Percentiles rank a stretch among this genome's conserved stretches.
Conservation (phyloP, 2,888 invertebrate species). For the Philonicus albiceps region DNA sequence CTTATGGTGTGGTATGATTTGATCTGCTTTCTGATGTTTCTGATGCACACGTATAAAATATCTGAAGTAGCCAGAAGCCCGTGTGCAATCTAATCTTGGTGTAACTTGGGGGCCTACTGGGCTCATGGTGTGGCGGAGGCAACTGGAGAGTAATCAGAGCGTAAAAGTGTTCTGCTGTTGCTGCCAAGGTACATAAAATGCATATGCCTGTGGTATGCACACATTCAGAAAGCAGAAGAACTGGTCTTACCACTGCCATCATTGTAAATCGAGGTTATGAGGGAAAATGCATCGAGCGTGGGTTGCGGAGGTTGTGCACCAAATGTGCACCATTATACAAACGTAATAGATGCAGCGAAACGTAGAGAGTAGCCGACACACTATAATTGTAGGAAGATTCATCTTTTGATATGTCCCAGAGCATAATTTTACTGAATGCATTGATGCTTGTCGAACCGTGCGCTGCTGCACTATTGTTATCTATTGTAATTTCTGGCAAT, state of each 20-base stretch:
- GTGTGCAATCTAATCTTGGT: not conserved
- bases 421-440: not conserved
- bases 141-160: conserved; percentile 10
- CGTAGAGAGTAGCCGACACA: not conserved
- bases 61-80: not conserved
- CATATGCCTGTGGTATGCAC: not conserved
- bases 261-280: conserved; percentile 15
- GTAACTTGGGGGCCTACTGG: not conserved
- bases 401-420: not conserved
- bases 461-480: not conserved
- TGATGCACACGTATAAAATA: not conserved
- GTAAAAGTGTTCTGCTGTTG: not conserved
- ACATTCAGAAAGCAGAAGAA: conserved; percentile 28
- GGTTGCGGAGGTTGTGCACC: not conserved
- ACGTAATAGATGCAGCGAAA: not conserved
- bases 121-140: not conserved
- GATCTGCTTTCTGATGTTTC: not conserved
- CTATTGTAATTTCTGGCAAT: not conserved
- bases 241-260: conserved; percentile 16
- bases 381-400: not conserved
- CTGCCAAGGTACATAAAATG: not conserved
- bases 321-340: not conserved
- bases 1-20: not conserved
- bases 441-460: not conserved
- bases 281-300: conserved; percentile 10